A percentile compares a stretch with the other conserved stretches of the same genome.
phyloP scores from a whole-genome alignment of 2,797 vertebrate species.

The Astyanax mexicanus region DNA sequence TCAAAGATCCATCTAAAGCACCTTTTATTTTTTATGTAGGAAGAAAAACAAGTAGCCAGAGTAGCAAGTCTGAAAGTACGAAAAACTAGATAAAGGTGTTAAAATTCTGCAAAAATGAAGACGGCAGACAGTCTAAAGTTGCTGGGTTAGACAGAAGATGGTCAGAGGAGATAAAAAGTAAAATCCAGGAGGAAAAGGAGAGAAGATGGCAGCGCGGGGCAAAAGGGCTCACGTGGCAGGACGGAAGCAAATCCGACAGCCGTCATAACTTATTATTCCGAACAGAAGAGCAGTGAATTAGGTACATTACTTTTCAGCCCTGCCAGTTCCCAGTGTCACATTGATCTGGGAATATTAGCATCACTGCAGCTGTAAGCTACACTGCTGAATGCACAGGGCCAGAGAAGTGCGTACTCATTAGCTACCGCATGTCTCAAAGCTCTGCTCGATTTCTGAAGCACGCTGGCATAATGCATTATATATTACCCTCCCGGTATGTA shows the following conservation, averaged over 20 bases:
- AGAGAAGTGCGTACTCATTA: conserved; percentile 60
- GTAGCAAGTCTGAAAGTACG: too few relatives aligned
- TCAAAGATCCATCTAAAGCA: too few relatives aligned
- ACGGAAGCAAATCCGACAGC: conserved; percentile 77
- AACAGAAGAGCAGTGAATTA: conserved; percentile 76
- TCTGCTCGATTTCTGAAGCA: conserved; percentile 48
- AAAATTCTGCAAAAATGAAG: conserved; percentile 57
- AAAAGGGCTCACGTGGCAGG: conserved; percentile 68
- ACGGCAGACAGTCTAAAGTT: conserved; percentile 60
- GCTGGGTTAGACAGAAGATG: conserved; percentile 55
- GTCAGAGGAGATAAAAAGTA: conserved; percentile 6
- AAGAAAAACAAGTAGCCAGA: too few relatives aligned
- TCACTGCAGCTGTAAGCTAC: conserved; percentile 69
- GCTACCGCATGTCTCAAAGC: conserved; percentile 45
- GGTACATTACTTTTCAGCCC: conserved; percentile 68
- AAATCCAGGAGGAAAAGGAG: conserved; percentile 28
- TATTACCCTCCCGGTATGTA: conserved; percentile 19
- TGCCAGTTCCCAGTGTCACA: conserved; percentile 66
- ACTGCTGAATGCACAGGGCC: conserved; percentile 64
- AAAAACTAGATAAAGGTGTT: background rate
- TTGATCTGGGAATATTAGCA: conserved; percentile 70
- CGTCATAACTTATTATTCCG: conserved; percentile 78
- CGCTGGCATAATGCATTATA: conserved; percentile 56
- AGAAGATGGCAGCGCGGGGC: conserved; percentile 39
- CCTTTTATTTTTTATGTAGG: too few relatives aligned